Percentiles rank a stretch among this genome's conserved stretches.
These are phyloP conservation scores for Diadegma fenestrale DNA, from an alignment of 2,888 invertebrate species.

Conservation along the genomic window DNA sequence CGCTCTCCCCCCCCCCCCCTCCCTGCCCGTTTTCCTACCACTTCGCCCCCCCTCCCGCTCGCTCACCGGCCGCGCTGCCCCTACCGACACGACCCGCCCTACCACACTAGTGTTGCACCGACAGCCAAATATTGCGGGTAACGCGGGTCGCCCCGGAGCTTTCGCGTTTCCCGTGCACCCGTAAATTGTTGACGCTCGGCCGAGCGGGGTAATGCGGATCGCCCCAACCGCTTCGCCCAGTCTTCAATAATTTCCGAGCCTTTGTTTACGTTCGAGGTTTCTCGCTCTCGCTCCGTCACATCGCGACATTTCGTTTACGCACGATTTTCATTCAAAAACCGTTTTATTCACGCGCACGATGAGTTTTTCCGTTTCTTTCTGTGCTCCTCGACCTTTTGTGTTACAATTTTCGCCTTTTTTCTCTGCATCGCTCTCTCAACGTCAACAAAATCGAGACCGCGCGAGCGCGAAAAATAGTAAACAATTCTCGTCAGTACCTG, in stretches of 20 bases:
- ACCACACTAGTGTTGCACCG: slow-evolving; percentile 8
- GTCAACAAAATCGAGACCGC: background rate
- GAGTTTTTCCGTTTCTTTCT: no score
- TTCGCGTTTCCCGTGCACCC: background rate
- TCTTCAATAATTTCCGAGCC: background rate
- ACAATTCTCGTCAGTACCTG: slow-evolving; percentile 50
- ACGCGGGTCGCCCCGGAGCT: slow-evolving; percentile 30
- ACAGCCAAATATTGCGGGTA: slow-evolving; percentile 1
- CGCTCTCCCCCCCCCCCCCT: slow-evolving; percentile 52
- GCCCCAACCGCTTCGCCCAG: background rate
- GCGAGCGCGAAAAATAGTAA: background rate
- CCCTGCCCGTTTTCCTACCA: slow-evolving; percentile 58
- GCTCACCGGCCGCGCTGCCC: slow-evolving; percentile 33
- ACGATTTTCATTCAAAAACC: background rate
- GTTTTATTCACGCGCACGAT: no score
- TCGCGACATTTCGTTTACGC: background rate
- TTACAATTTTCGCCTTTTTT: no score
- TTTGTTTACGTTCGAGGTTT: background rate
- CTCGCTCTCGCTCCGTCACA: background rate
- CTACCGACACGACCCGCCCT: slow-evolving; percentile 5
- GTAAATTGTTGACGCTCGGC: slow-evolving; percentile 1
- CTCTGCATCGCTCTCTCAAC: no score
- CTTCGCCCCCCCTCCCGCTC: slow-evolving; percentile 26
- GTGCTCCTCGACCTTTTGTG: no score
- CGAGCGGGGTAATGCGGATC: slow-evolving; percentile 19